phyloP scores from a whole-genome alignment of 2,113 vertebrate genomes.

The Hipposideros armiger region DNA sequence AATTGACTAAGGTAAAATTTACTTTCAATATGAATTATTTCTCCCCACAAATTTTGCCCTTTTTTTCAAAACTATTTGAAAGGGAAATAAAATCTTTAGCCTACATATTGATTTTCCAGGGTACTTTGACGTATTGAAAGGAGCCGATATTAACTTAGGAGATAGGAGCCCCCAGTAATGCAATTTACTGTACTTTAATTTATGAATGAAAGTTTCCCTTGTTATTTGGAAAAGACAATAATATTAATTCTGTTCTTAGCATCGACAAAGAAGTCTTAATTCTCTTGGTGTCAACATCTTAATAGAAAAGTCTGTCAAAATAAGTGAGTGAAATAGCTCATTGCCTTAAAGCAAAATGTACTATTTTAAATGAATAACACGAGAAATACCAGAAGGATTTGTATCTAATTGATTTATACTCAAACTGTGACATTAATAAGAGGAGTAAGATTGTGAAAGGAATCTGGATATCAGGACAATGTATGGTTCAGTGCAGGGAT shows the following conservation, averaged over 20 bases:
- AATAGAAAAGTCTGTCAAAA: background rate
- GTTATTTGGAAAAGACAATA: background rate
- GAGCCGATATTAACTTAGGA: background rate
- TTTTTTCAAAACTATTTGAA: background rate
- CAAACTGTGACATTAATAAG: background rate
- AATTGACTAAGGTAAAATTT: conserved; percentile 19
- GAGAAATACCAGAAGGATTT: background rate
- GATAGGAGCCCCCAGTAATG: background rate
- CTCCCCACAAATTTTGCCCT: background rate
- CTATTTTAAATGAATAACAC: background rate
- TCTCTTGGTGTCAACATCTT: background rate
- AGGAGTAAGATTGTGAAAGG: background rate
- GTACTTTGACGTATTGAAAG: background rate
- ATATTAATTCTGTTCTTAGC: background rate
- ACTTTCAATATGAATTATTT: background rate
- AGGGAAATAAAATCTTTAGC: background rate
- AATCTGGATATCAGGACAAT: background rate
- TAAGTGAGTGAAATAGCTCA: background rate
- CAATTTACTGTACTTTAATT: background rate
- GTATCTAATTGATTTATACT: conserved; percentile 13
- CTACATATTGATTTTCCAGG: background rate
- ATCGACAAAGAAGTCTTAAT: background rate
- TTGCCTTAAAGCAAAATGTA: background rate
- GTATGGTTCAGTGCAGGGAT: background rate
- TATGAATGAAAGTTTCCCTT: background rate